A percentile compares a stretch with the other conserved stretches of the same genome.
These are phyloP conservation scores for Clarias laeviceps DNA, from an alignment of 2,797 vertebrate species.

Conservation along the genomic window DNA sequence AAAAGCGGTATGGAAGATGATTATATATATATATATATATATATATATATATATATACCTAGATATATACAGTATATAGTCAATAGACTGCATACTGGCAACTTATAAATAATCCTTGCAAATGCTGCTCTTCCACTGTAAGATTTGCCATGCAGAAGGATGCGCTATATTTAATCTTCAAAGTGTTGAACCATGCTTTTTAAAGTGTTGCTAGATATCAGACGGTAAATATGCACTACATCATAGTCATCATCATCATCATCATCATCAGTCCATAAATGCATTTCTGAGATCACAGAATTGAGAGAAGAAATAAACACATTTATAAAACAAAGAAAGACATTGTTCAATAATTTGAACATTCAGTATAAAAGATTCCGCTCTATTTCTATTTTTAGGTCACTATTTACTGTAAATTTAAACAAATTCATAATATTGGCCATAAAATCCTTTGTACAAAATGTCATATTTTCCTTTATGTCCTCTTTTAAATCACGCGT, in stretches of 20 bases:
- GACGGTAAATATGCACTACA: constrained; percentile 59
- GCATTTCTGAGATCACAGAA: neutral
- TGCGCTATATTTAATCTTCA: constrained; percentile 52
- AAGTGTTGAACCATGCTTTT: constrained; percentile 50
- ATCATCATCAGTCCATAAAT: constrained; percentile 55
- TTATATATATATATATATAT: too few species aligned
- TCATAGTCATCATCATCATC: constrained; percentile 26
- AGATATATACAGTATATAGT: too few species aligned
- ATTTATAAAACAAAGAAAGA: neutral
- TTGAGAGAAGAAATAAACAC: neutral
- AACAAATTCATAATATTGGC: neutral
- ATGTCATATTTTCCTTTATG: neutral
- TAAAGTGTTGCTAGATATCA: constrained; percentile 65
- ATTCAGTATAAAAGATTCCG: neutral
- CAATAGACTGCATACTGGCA: too few species aligned
- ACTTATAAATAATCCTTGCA: neutral
- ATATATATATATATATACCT: too few species aligned
- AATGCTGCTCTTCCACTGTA: neutral
- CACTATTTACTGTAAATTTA: neutral
- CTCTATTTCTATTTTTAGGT: neutral
- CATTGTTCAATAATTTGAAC: neutral
- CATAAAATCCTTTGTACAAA: neutral
- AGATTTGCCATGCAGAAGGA: constrained; percentile 16
- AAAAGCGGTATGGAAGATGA: too few species aligned
- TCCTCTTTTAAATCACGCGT: neutral